Conservation (phyloP, 2,113 vertebrate species). For the Pimephales promelas region DNA sequence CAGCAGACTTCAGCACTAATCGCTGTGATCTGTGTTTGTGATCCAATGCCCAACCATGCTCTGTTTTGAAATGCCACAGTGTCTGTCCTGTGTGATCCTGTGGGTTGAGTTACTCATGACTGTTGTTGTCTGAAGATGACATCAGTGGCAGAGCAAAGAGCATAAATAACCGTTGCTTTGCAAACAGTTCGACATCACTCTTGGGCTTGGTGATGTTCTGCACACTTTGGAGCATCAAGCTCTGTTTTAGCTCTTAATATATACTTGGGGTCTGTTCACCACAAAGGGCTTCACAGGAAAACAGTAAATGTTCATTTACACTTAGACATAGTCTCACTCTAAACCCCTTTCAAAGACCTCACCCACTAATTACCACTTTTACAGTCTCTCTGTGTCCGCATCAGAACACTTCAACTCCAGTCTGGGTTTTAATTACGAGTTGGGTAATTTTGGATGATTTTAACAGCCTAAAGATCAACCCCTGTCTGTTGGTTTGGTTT, state of each 20-base stretch:
- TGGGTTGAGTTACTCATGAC: not conserved
- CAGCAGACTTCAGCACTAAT: conserved; percentile 5
- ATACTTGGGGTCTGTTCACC: not conserved
- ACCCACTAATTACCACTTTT: conserved; percentile 20
- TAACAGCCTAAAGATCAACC: not conserved
- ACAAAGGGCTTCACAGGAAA: not conserved
- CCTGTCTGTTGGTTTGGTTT: not conserved
- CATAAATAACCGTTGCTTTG: not conserved
- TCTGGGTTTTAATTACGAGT: conserved; percentile 27
- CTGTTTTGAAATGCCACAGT: not conserved
- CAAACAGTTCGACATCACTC: not conserved
- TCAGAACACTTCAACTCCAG: conserved; percentile 5
- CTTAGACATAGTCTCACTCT: conserved; percentile 9
- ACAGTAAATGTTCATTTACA: conserved; percentile 36
- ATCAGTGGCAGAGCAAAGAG: not conserved
- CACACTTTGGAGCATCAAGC: not conserved
- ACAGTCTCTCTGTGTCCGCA: not conserved
- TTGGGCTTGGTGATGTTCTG: not conserved
- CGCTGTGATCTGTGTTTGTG: conserved; percentile 8
- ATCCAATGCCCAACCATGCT: conserved; percentile 1
- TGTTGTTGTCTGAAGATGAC: conserved; percentile 14
- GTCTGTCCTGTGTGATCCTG: conserved; percentile 5
- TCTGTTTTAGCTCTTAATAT: not conserved
- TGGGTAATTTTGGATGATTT: conserved; percentile 10
- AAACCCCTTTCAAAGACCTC: conserved; percentile 8